Base-by-base conservation (phyloP, 2,113 vertebrate genomes). In the rabbit (Oryctolagus cuniculus) region DNA sequence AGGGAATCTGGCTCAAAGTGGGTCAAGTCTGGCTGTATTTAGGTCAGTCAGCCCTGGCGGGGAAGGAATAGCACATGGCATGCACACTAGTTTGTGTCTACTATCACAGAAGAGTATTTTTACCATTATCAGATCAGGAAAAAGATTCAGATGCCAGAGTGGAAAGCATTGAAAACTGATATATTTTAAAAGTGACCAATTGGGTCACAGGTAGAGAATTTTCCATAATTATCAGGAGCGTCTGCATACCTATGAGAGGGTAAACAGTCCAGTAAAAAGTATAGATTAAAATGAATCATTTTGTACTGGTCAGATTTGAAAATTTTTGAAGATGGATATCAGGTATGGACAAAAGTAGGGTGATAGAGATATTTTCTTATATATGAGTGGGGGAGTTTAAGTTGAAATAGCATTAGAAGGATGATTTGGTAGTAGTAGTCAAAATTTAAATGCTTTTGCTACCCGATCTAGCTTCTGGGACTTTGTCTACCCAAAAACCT, bases 221-320 rank as follows among this genome's bases (percentile, higher is more conserved):
- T 83, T 91, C 34, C 19, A 16, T 93, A 73, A 51, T 61, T 67
- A 78, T 61, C 73, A 87, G 73, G 69, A 82, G 36, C 10, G 74
- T 85, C 27, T 74, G 25, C 15, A 70, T n/a, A 93, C 78, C 61
- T 95, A 31, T 81, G 44, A 82, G 44, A 61, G 38, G 63, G 34
- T 89, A 84, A 87, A 94, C 11, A 29, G 51, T 75, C 25, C 36
- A 81, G 5, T 84, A 87, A 36, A 73, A 87, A 86, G 7, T 73
- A 64, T 6, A 83, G 6, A 66, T 92, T 87, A 93, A 91, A 93
- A 36, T 8, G 77, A 87, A 84, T 63, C 90, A 72, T 82, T 94
- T 94, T 64, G 31, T 13, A 24, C 34, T 38, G 77, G 5, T 93
- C 64, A 34, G 58, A 89, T 83, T 82, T 90, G 38, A 87, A 95